A percentile compares a stretch with the other conserved stretches of the same genome.
Conservation (phyloP, 2,888 invertebrate genomes). For the Epistrophella euchroma region DNA sequence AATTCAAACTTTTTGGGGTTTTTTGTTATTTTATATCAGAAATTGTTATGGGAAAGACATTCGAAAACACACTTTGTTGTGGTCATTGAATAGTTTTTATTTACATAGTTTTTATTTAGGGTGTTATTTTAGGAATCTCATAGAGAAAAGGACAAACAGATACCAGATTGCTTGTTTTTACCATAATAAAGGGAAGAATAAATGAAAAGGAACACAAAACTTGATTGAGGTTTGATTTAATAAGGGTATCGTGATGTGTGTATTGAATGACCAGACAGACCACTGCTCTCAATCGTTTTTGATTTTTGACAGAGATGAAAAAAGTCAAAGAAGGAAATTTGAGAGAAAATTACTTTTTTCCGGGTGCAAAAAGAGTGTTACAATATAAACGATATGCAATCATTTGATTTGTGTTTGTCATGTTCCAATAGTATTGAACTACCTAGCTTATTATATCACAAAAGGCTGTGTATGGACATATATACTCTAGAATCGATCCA, state of each 20-base stretch:
- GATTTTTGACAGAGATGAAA: conserved; percentile 5
- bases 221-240: conserved; percentile 28
- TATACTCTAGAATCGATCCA: too few species aligned
- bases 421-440: not conserved
- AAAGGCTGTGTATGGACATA: not conserved
- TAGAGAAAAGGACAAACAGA: conserved; percentile 20
- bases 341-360: not conserved
- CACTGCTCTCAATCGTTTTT: not conserved
- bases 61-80: conserved; percentile 30
- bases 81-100: conserved; percentile 41
- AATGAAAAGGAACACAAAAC: not conserved
- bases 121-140: conserved; percentile 13
- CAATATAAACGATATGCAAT: not conserved
- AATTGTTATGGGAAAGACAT: conserved; percentile 29
- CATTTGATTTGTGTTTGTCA: not conserved
- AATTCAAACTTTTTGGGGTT: conserved; percentile 37
- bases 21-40: not conserved
- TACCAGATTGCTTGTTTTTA: conserved; percentile 29
- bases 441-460: not conserved
- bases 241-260: not conserved
- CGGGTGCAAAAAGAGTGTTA: not conserved
- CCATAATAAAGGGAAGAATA: not conserved
- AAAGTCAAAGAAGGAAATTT: not conserved
- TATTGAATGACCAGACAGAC: conserved; percentile 13
- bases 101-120: conserved; percentile 28